These are phyloP conservation scores for Ctenicera cuprea DNA, from an alignment of 2,888 invertebrate genomes.

Conservation along the genomic window DNA sequence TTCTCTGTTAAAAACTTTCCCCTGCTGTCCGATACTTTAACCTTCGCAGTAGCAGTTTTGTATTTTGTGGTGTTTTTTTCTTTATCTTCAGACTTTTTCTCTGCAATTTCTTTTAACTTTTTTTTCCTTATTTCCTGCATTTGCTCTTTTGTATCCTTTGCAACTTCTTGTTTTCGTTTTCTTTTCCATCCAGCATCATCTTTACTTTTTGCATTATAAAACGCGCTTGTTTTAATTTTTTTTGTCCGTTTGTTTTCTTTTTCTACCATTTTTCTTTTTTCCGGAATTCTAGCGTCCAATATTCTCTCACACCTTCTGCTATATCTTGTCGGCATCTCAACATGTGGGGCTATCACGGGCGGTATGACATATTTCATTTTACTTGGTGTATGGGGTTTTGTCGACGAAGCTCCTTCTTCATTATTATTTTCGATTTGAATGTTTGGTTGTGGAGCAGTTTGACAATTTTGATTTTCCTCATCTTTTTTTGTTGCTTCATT, in stretches of 20 bases:
- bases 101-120: constrained; percentile 75
- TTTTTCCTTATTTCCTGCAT: constrained; percentile 72
- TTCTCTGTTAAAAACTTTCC: constrained; percentile 55
- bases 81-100: constrained; percentile 65
- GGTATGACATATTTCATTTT: constrained; percentile 54
- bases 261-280: constrained; percentile 30
- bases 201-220: constrained; percentile 14
- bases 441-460: neutral
- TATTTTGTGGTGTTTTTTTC: constrained; percentile 60
- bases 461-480: neutral
- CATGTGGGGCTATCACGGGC: constrained; percentile 61
- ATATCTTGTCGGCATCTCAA: constrained; percentile 39
- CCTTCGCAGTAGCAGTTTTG: constrained; percentile 64
- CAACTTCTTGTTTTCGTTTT: constrained; percentile 53
- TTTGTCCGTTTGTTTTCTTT: constrained; percentile 11
- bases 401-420: neutral
- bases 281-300: neutral
- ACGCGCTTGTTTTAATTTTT: constrained; percentile 42
- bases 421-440: neutral
- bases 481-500: neutral
- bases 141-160: constrained; percentile 58
- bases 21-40: constrained; percentile 61
- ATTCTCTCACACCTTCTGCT: neutral
- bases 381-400: neutral
- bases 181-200: neutral